phyloP scores from a whole-genome alignment of 2,113 vertebrate genomes.

The Myotis lucifugus region DNA sequence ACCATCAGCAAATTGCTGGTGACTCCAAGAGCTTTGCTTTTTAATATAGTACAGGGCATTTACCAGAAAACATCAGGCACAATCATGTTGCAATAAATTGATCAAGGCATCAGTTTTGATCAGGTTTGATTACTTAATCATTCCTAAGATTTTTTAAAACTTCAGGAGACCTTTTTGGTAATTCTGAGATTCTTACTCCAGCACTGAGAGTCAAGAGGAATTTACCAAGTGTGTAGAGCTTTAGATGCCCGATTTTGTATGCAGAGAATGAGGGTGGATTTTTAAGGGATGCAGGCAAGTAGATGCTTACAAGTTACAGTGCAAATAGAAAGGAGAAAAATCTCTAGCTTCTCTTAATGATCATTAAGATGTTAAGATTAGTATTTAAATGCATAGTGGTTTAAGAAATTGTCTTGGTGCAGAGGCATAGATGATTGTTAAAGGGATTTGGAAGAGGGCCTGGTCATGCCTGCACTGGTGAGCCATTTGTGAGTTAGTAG shows the following conservation, averaged over 20 bases:
- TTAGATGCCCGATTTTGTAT: slow-evolving; percentile 60
- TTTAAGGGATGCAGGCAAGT: slow-evolving; percentile 19
- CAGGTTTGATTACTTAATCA: slow-evolving; percentile 71
- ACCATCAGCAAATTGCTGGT: slow-evolving; percentile 59
- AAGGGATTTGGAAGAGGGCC: not conserved
- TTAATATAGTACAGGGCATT: slow-evolving; percentile 70
- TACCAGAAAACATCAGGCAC: slow-evolving; percentile 61
- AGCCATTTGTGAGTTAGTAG: slow-evolving; percentile 21
- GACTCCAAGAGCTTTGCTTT: slow-evolving; percentile 71
- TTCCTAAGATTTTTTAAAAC: slow-evolving; percentile 76
- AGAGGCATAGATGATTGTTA: slow-evolving; percentile 27
- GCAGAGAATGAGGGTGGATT: not conserved
- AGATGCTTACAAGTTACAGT: slow-evolving; percentile 54
- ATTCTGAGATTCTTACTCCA: slow-evolving; percentile 73
- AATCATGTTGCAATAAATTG: slow-evolving; percentile 74
- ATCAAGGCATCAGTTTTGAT: slow-evolving; percentile 65
- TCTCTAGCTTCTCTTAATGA: slow-evolving; percentile 61
- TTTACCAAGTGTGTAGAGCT: slow-evolving; percentile 72
- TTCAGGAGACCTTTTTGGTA: slow-evolving; percentile 69
- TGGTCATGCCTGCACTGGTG: not conserved
- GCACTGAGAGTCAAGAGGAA: slow-evolving; percentile 78
- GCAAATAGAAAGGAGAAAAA: slow-evolving; percentile 68
- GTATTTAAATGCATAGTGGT: slow-evolving; percentile 77
- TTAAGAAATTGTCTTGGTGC: slow-evolving; percentile 78
- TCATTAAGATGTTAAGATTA: slow-evolving; percentile 23